A percentile compares a stretch with the other conserved stretches of the same genome.
Conservation (phyloP, 2,888 invertebrate species). For the Pseudanteris insignis region DNA sequence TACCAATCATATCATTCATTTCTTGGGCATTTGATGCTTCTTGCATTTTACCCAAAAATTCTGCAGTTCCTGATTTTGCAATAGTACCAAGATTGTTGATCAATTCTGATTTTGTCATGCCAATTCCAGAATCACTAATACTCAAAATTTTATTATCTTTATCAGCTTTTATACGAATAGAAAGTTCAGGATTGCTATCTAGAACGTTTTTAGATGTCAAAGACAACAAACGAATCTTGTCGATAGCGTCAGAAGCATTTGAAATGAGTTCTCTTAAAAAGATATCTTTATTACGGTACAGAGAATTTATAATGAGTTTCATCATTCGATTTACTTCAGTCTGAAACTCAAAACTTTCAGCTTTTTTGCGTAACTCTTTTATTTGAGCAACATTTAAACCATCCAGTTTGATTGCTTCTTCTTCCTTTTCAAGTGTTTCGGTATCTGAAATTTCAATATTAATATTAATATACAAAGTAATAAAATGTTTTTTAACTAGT, state of each 20-base stretch:
- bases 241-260: slow-evolving; percentile 98
- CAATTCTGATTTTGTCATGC: slow-evolving; percentile 95
- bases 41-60: slow-evolving; percentile 92
- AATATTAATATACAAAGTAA: slow-evolving; percentile 1
- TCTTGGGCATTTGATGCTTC: slow-evolving; percentile 73
- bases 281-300: slow-evolving; percentile 99
- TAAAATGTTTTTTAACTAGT: slow-evolving; percentile 1
- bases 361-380: slow-evolving; percentile 87
- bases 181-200: slow-evolving; percentile 81
- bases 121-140: slow-evolving; percentile 96
- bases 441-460: slow-evolving; percentile 78
- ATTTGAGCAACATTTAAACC: slow-evolving; percentile 93
- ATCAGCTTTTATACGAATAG: slow-evolving; percentile 84
- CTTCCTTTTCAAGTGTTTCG: slow-evolving; percentile 89
- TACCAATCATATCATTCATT: slow-evolving; percentile 97
- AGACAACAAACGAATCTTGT: slow-evolving; percentile 94
- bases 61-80: slow-evolving; percentile 96
- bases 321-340: slow-evolving; percentile 99
- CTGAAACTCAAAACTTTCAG: slow-evolving; percentile 91
- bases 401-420: slow-evolving; percentile 95
- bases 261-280: slow-evolving; percentile 98
- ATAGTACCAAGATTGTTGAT: slow-evolving; percentile 97
- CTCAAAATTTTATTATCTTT: slow-evolving; percentile 91
- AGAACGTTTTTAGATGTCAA: slow-evolving; percentile 86
- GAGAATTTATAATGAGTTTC: slow-evolving; percentile 99